Base-by-base conservation (phyloP, 2,113 vertebrate species). In the Gymnobelideus leadbeateri region DNA sequence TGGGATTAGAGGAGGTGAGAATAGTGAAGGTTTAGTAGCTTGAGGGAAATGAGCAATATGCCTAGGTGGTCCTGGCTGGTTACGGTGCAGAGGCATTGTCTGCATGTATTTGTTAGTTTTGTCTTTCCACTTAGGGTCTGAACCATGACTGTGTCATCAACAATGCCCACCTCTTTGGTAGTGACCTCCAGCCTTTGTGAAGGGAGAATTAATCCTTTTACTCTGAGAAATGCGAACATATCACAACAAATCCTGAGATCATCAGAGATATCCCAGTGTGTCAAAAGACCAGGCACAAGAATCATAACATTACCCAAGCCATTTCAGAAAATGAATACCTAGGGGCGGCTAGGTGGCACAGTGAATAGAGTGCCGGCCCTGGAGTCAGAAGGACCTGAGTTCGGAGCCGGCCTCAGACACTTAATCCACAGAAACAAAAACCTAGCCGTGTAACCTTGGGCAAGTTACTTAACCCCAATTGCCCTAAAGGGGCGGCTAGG, bases 251-350 rank as follows among this genome's bases (percentile, higher is more conserved):
- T 31, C 24, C 49, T 46, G 49, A 8, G 55, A 91, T 93, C 37
- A 68, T 90, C 57, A 89, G 43, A 51, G 21, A 31, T 89, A 28
- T 37, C 16, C 53, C 91, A 7, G 49, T 77, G 50, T 14, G 3
- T n/a, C 43, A 91, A 26, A 90, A 91, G 93, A 77, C 28, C 46
- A 55, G 37, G 57, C 26, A n/a, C 54, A 23, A 91, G 91, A 93
- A 84, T 91, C 26, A n/a, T 94, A 46, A 93, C 91, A 68, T 89
- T 19, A 19, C 31, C n/a, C 51, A 53, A 50, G 46, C n/a, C 23
- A 61, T 47, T 91, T 95, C 92, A 77, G 25, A 53, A 91, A 89
- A 26, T 89, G 19, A 91, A 96, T 94, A 93, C 10, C 31, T 46
- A 3, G n/a, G n/a, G n/a, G n/a, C n/a, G n/a, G n/a, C n/a, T n/a